Base-by-base conservation (phyloP, 2,888 invertebrate species). In the Brachypterus glaber region DNA sequence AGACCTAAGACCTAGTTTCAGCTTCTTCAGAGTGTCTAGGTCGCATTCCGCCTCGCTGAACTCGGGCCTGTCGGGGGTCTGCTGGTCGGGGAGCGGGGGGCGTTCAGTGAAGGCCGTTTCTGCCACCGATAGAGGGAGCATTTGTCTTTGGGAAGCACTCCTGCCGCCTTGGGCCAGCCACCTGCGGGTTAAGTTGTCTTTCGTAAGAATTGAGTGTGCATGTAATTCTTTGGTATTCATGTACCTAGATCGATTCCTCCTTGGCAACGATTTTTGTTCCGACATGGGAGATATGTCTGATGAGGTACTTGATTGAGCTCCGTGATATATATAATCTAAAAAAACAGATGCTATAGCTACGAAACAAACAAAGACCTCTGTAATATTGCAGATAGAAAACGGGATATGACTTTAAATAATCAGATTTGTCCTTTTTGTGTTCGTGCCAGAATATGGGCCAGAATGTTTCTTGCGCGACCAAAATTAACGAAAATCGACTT, bases 241-340 rank as follows among this genome's bases (percentile, higher is more conserved):
- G 68, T 73, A 79, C 77, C 78, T 78, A 66, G 78, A 76, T 63
- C 77, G 46, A 41, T 74, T 65, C 74, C 80, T 73, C 59, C 81
- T 72, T 52, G 81, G 80, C 58, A 81, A 69, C 52, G 80, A 81
- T 64, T 81, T 81, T 67, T 81, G 80, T 63, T 81, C 82, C 58
- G 80, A 79, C 79, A 80, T 80, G 57, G 81, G 81, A 52, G 81
- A 81, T 60, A 81, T 74, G 69, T 82, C 82, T 60, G 81, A 81
- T 49, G 81, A 82, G 51, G 81, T 82, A 68, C 80, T 81, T 57
- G 81, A 81, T 60, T 76, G 76, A 63, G 79, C 77, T 62, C 79
- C 79, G 64, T 81, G 81, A 65, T 81, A 81, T 63, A 80, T 76
- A 65, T 78, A 79, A 69, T 78, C 81, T 76, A 69, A 58, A 67